Evolutionary conservation across 2,113 vertebrate genomes (phyloP).

Genomic region (Abramis brama): DNA sequence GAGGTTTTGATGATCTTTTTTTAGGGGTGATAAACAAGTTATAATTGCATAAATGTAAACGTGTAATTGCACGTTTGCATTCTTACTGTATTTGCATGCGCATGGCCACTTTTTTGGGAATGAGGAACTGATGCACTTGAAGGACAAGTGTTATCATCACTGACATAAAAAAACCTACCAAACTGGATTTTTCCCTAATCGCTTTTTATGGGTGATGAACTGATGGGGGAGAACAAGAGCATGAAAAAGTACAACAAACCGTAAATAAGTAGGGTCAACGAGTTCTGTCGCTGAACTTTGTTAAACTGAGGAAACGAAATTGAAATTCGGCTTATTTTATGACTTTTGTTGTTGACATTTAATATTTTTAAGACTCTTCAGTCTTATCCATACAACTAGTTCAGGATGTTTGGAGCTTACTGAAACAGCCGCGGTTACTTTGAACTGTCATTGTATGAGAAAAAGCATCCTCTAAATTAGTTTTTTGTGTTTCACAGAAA

Average conservation of each 20-base stretch:
- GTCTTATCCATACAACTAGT: too few species aligned
- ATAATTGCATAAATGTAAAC: not conserved
- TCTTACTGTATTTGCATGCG: not conserved
- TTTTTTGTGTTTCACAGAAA: too few species aligned
- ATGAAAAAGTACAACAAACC: not conserved
- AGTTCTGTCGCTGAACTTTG: not conserved
- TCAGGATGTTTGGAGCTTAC: too few species aligned
- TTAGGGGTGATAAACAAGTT: too few species aligned
- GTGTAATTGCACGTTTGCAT: not conserved
- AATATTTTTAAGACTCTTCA: too few species aligned
- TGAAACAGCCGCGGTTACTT: too few species aligned
- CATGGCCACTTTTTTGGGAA: not conserved
- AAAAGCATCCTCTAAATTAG: too few species aligned
- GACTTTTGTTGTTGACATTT: too few species aligned
- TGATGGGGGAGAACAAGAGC: not conserved
- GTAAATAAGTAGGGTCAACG: not conserved
- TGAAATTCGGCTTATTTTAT: not conserved
- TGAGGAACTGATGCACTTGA: not conserved
- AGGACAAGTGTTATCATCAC: not conserved
- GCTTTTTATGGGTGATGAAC: not conserved
- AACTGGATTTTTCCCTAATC: not conserved
- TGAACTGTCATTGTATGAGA: too few species aligned
- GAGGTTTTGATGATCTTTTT: not conserved
- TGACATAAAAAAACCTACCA: not conserved
- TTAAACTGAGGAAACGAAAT: not conserved